Evolutionary conservation across 2,888 invertebrate species (phyloP).

Genomic region (Germaria angustata): DNA sequence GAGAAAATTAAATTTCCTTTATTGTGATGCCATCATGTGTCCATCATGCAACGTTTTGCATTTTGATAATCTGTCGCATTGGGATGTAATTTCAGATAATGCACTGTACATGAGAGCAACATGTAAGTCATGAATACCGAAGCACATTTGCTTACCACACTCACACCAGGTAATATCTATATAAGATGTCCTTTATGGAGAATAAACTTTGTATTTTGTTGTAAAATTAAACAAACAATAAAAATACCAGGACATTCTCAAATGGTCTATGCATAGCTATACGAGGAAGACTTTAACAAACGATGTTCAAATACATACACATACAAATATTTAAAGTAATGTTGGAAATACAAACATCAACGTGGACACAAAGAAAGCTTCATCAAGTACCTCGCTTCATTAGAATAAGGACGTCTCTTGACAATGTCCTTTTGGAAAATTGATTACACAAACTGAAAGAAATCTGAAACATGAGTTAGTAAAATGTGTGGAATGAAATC

Average conservation of each 20-base stretch:
- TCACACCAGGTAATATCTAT: neutral
- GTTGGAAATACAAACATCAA: slow-evolving; percentile 24
- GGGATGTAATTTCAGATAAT: slow-evolving; percentile 68
- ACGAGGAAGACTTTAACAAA: neutral
- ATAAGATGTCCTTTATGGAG: slow-evolving; percentile 6
- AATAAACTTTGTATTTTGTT: slow-evolving; percentile 44
- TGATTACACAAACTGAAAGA: too few relatives aligned
- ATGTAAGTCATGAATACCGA: slow-evolving; percentile 37
- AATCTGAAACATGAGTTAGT: too few relatives aligned
- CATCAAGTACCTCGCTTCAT: neutral
- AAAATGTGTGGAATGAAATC: too few relatives aligned
- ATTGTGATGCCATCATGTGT: slow-evolving; percentile 61
- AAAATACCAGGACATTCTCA: slow-evolving; percentile 55
- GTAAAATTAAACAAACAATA: slow-evolving; percentile 55
- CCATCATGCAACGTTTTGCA: slow-evolving; percentile 65
- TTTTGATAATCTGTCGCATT: slow-evolving; percentile 67
- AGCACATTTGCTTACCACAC: neutral
- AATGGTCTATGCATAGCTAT: slow-evolving; percentile 5
- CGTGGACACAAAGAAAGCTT: neutral
- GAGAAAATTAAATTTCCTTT: slow-evolving; percentile 62
- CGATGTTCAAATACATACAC: neutral
- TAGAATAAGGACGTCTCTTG: neutral
- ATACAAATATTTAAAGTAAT: neutral
- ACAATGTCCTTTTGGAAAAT: neutral
- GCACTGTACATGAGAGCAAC: slow-evolving; percentile 54